These are phyloP conservation scores for Coelopa pilipes DNA, from an alignment of 2,888 invertebrate genomes.

Conservation along the genomic window DNA sequence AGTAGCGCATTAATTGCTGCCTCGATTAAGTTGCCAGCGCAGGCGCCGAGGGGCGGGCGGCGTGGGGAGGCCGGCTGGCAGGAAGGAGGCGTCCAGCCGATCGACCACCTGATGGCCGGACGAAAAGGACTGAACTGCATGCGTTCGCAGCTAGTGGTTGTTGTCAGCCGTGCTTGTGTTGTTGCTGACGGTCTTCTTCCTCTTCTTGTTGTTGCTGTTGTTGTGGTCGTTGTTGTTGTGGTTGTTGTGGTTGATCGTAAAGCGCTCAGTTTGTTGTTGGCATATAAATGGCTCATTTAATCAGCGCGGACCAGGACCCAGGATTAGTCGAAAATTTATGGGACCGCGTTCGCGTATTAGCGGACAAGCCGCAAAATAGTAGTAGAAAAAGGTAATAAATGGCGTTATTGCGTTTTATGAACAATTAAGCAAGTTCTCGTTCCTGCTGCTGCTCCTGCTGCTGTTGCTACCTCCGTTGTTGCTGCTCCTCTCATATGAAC, in stretches of 20 bases:
- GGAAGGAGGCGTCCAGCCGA: too few species aligned
- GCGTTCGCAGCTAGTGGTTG: background rate
- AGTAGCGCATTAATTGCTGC: conserved; percentile 25
- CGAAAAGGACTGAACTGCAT: background rate
- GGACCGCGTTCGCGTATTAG: conserved; percentile 20
- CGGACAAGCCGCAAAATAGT: background rate
- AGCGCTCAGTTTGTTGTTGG: conserved; percentile 45
- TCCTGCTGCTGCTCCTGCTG: background rate
- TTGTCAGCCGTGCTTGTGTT: background rate
- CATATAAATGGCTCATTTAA: conserved; percentile 35
- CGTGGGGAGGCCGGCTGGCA: background rate
- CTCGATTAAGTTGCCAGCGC: conserved; percentile 24
- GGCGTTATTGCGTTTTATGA: conserved; percentile 30
- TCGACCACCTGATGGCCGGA: background rate
- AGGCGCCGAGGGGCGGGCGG: conserved; percentile 12
- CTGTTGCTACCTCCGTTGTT: background rate
- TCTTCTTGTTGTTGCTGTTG: too few species aligned
- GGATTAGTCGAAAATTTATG: conserved; percentile 45
- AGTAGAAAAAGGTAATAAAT: conserved; percentile 8
- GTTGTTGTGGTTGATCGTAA: conserved; percentile 36
- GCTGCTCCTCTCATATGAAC: conserved; percentile 13
- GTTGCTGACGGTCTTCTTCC: too few species aligned
- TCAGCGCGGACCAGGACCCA: conserved; percentile 29
- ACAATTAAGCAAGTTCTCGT: conserved; percentile 33
- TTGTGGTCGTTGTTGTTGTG: too few species aligned